Conservation (phyloP, 2,113 vertebrate species). For the Ammodytes dubius region DNA sequence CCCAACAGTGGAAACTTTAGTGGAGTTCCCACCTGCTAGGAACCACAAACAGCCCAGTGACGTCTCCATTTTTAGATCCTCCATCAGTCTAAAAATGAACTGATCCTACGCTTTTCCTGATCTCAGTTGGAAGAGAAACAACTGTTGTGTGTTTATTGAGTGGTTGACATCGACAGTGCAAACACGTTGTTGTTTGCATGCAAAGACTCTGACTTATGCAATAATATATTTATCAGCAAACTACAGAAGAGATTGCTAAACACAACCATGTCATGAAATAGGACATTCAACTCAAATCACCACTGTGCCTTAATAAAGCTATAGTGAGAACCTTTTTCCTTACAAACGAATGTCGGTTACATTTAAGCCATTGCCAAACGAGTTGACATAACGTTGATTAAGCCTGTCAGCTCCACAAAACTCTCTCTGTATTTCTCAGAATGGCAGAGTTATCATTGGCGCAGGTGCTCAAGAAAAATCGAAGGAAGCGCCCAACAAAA, state of each 20-base stretch:
- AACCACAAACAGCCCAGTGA: constrained; percentile 13
- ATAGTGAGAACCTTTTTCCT: too few relatives aligned
- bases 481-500: too few relatives aligned
- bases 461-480: too few relatives aligned
- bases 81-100: constrained; percentile 33
- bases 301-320: too few relatives aligned
- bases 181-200: neutral
- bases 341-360: too few relatives aligned
- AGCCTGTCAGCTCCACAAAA: too few relatives aligned
- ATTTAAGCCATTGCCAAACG: too few relatives aligned
- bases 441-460: too few relatives aligned
- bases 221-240: neutral
- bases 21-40: constrained; percentile 50
- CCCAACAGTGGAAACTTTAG: constrained; percentile 34
- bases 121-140: constrained; percentile 18
- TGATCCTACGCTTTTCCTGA: constrained; percentile 42
- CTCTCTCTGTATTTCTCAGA: too few relatives aligned
- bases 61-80: constrained; percentile 42
- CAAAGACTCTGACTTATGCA: neutral
- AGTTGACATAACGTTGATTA: too few relatives aligned
- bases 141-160: neutral
- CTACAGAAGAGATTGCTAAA: neutral
- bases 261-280: too few relatives aligned
- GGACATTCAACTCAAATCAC: too few relatives aligned
- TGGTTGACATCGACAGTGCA: neutral